Evolutionary conservation across 2,888 invertebrate species (phyloP).

Genomic region (Pharmacophagus antenor): DNA sequence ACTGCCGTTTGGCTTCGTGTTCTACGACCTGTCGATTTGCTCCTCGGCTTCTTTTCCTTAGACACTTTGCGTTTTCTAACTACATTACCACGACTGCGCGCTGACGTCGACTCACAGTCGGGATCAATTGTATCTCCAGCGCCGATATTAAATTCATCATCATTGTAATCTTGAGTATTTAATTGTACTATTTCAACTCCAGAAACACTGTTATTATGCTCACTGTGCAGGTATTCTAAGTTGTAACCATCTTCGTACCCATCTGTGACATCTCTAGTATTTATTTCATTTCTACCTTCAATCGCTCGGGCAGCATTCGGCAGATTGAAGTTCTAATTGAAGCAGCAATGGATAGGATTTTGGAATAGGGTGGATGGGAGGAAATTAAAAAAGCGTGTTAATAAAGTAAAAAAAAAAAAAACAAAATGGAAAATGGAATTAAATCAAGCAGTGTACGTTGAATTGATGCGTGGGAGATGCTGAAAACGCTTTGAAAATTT

Average conservation of each 20-base stretch:
- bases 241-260: conserved; percentile 56
- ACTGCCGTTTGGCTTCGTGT: conserved; percentile 67
- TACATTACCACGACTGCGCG: conserved; percentile 66
- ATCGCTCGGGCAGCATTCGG: conserved; percentile 61
- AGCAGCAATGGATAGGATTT: conserved; percentile 63
- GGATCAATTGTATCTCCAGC: conserved; percentile 58
- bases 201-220: conserved; percentile 43
- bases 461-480: conserved; percentile 42
- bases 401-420: conserved; percentile 72
- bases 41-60: conserved; percentile 60
- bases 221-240: conserved; percentile 56
- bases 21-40: conserved; percentile 66
- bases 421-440: conserved; percentile 55
- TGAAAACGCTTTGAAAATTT: conserved; percentile 38
- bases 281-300: conserved; percentile 50
- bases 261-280: conserved; percentile 59
- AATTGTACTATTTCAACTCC: conserved; percentile 68
- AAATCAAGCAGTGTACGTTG: conserved; percentile 58
- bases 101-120: conserved; percentile 62
- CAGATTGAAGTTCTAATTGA: conserved; percentile 75
- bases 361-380: conserved; percentile 64
- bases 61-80: conserved; percentile 61
- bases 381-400: conserved; percentile 82
- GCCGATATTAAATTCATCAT: conserved; percentile 38
- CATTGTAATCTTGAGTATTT: conserved; percentile 44